phyloP scores from a whole-genome alignment of 2,797 vertebrate species.

The Scyliorhinus canicula region DNA sequence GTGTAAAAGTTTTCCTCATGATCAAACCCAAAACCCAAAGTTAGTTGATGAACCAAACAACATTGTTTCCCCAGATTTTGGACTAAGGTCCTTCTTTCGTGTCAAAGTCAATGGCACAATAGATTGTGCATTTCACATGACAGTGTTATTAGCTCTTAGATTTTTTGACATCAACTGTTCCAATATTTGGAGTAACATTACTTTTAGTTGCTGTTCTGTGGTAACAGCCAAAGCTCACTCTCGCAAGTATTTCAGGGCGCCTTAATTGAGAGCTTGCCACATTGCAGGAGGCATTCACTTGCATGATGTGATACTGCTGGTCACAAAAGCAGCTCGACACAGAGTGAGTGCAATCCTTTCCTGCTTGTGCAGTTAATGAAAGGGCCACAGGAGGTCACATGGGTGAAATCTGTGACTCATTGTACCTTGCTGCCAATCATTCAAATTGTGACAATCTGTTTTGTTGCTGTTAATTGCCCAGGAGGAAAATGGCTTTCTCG shows the following conservation, averaged over 20 bases:
- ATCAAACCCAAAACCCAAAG: not conserved
- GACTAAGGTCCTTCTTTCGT: not conserved
- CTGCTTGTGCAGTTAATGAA: not conserved
- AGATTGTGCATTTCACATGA: not conserved
- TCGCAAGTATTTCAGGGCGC: not conserved
- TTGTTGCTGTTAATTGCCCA: not conserved
- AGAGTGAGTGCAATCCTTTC: not conserved
- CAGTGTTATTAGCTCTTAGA: not conserved
- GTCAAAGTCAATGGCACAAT: not conserved
- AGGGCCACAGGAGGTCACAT: not conserved
- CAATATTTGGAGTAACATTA: not conserved
- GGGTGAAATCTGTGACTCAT: not conserved
- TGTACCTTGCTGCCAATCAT: not conserved
- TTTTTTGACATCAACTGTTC: not conserved
- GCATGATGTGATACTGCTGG: not conserved
- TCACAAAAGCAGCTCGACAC: not conserved
- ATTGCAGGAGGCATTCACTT: not conserved
- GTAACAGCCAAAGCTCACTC: not conserved
- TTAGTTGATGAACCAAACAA: not conserved
- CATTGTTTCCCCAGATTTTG: not conserved
- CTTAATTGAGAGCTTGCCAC: not conserved
- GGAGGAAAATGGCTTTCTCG: not conserved
- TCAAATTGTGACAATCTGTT: not conserved
- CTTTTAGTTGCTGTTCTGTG: not conserved
- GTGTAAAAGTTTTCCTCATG: not conserved